Percentiles rank a stretch among this genome's conserved stretches.
Conservation (phyloP, 2,113 vertebrate genomes). For the Pterocles burchelli region DNA sequence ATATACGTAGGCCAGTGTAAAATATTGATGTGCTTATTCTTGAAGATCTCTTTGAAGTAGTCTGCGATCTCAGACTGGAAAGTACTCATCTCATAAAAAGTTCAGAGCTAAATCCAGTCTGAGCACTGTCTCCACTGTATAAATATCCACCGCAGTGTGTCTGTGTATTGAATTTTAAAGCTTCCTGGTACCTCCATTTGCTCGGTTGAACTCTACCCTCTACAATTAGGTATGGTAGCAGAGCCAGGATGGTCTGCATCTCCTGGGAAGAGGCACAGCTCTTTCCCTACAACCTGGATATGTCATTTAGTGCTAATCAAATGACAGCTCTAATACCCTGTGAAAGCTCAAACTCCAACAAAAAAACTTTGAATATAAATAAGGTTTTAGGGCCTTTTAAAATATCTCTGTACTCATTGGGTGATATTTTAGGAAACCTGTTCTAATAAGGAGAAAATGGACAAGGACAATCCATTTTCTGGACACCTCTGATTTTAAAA, state of each 20-base stretch:
- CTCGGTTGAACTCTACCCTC: neutral
- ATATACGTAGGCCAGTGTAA: fast-evolving
- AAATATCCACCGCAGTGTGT: neutral
- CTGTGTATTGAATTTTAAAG: slow-evolving; percentile 9
- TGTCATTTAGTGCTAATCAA: slow-evolving; percentile 17
- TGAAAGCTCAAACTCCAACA: neutral
- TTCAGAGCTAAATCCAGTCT: neutral
- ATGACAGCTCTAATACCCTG: neutral
- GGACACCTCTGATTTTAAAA: neutral
- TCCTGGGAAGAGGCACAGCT: neutral
- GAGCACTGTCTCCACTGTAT: neutral
- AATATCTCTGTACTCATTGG: neutral
- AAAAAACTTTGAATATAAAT: slow-evolving; percentile 2
- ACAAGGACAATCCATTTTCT: neutral
- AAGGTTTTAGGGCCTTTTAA: neutral
- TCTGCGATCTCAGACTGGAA: neutral
- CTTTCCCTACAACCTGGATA: neutral
- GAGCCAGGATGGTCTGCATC: neutral
- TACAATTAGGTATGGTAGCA: neutral
- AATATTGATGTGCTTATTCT: neutral
- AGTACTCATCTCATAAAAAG: neutral
- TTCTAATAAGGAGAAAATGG: neutral
- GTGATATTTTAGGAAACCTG: slow-evolving; percentile 7
- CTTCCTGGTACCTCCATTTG: neutral
- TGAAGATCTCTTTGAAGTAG: neutral